Evolutionary conservation across 2,888 invertebrate genomes (phyloP).

Genomic region (Parnassius apollo): DNA sequence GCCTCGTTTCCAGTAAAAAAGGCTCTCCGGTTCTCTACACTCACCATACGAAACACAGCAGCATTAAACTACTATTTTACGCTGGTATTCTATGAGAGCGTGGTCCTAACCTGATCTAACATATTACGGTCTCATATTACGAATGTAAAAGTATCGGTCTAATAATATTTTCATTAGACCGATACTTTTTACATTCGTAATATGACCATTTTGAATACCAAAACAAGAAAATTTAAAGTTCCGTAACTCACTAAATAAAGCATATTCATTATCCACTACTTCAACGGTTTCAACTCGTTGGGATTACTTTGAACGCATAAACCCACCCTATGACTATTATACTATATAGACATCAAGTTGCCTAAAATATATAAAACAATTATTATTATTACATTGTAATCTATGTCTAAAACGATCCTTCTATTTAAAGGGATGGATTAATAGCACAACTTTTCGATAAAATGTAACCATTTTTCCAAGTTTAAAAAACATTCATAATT

Average conservation of each 20-base stretch:
- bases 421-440: constrained; percentile 53
- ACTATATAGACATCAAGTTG: constrained; percentile 8
- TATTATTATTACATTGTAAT: constrained; percentile 38
- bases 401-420: constrained; percentile 38
- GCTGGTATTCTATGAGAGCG: too few species aligned
- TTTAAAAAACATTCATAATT: too few species aligned
- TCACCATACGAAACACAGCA: too few species aligned
- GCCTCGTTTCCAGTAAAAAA: too few species aligned
- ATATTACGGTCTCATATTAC: too few species aligned
- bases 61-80: too few species aligned
- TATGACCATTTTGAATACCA: too few species aligned
- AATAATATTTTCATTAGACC: too few species aligned
- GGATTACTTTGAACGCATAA: constrained; percentile 60
- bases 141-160: too few species aligned
- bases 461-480: neutral
- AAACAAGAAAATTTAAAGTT: neutral
- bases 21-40: too few species aligned
- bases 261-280: constrained; percentile 34
- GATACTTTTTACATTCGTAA: too few species aligned
- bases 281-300: constrained; percentile 55
- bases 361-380: constrained; percentile 30
- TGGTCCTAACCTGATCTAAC: too few species aligned
- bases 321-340: constrained; percentile 54
- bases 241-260: constrained; percentile 34
- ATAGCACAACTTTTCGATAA: constrained; percentile 49